Evolutionary conservation across 2,888 invertebrate genomes (phyloP), one percentile per base, ranked within the genome.

Genomic region (Coelopa pilipes): DNA sequence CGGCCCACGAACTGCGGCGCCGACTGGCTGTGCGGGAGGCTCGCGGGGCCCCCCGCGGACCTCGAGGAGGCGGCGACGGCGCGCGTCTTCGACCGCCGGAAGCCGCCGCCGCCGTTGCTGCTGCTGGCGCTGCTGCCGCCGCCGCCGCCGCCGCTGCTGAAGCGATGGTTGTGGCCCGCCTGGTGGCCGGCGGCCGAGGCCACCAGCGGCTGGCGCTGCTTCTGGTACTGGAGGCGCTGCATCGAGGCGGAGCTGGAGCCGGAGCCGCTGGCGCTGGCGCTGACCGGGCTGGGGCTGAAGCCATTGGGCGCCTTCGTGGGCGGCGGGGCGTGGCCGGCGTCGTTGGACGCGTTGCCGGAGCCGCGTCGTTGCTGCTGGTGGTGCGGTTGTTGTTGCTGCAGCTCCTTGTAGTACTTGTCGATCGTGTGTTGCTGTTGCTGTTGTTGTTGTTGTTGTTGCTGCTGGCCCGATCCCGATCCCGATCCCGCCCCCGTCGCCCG

Each of bases 131-230:
- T 72, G 15, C 72, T 71, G 7, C 57, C 74, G 53, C 24, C 53
- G 60, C 17, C 60, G 66, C 17, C 19, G 76, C 59, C 53, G 67
- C 76, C 74, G 77, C 77, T 75, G 74, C 77, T 72, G 74, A 85
- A 77, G 49, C 86, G 85, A 79, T 86, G 86, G 80, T 85, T 85
- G 72, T 85, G 85, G 21, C 80, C 80, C 55, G 80, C 83, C 57
- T 80, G 83, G 76, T 74, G 82, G 72, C 74, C 83, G 76, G 81
- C 78, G 10, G 80, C 78, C 0, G 80, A 76, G 50, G 86, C 83
- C n/a, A 86, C 84, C 76, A 85, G 53, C 21, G 85, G 84, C 55
- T 86, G 86, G 11, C 86, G 84, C 75, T 86, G 86, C 73, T 86
- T 86, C 76, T 86, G 86, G 78, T 86, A 86, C 78, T 86, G 86